phyloP scores from a whole-genome alignment of 2,888 invertebrate species.

The Leptogaster cylindrica region DNA sequence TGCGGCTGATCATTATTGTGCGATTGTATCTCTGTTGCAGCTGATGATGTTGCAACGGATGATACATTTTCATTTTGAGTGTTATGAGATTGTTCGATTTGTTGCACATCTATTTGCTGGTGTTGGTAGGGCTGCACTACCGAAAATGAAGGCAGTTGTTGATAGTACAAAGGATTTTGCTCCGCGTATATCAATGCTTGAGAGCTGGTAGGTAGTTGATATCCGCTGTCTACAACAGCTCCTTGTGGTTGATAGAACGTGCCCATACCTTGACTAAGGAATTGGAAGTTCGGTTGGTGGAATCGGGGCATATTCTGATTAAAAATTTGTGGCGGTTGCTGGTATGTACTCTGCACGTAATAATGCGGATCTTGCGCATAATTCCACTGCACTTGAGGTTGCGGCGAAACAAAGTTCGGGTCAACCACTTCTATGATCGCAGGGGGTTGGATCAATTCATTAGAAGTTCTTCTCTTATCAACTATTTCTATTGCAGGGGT shows the following conservation, averaged over 20 bases:
- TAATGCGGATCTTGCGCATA: conserved; percentile 31
- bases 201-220: conserved; percentile 50
- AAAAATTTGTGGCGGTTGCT: conserved; percentile 50
- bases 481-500: not conserved
- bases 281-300: conserved; percentile 54
- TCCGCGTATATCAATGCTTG: conserved; percentile 49
- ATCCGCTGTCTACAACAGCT: conserved; percentile 48
- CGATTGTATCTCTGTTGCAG: too few relatives aligned
- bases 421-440: not conserved
- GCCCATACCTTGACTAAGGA: conserved; percentile 49
- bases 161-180: conserved; percentile 48
- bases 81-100: too few relatives aligned
- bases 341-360: conserved; percentile 17
- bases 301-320: conserved; percentile 18
- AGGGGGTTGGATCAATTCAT: not conserved
- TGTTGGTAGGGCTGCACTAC: too few relatives aligned
- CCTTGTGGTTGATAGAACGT: conserved; percentile 54
- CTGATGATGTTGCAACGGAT: too few relatives aligned
- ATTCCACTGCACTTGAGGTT: conserved; percentile 25
- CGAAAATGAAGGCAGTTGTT: conserved; percentile 44
- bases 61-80: too few relatives aligned
- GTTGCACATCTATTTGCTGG: too few relatives aligned
- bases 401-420: not conserved
- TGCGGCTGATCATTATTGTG: too few relatives aligned
- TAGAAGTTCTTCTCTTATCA: not conserved